These are phyloP conservation scores for Linyphia triangularis DNA, from an alignment of 2,888 invertebrate species.

Conservation along the genomic window DNA sequence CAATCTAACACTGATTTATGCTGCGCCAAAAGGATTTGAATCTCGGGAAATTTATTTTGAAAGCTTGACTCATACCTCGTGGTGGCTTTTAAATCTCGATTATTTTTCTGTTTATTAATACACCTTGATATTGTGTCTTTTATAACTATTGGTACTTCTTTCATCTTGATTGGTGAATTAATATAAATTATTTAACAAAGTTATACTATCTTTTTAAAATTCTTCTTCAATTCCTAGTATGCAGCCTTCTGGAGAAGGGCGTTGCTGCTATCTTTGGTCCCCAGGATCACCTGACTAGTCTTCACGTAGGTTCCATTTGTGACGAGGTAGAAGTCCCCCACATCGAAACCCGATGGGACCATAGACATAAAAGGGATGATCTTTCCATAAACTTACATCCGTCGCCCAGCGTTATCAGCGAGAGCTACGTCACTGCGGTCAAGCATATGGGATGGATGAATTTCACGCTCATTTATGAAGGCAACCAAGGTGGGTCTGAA, in stretches of 20 bases:
- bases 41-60: too few relatives aligned
- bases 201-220: not conserved
- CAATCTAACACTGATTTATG: too few relatives aligned
- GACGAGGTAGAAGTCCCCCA: conserved; percentile 92
- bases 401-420: conserved; percentile 87
- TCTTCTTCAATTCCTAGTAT: conserved; percentile 85
- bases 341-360: conserved; percentile 89
- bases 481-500: conserved; percentile 85
- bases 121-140: not conserved
- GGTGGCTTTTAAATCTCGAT: too few relatives aligned
- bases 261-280: conserved; percentile 92
- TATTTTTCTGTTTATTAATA: too few relatives aligned
- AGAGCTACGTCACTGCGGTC: conserved; percentile 86
- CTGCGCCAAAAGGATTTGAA: too few relatives aligned
- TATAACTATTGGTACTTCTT: not conserved
- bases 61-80: too few relatives aligned
- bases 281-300: conserved; percentile 83
- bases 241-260: conserved; percentile 88
- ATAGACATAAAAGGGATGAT: conserved; percentile 85
- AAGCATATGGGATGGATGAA: conserved; percentile 88
- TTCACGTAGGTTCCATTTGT: conserved; percentile 90
- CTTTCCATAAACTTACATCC: conserved; percentile 92
- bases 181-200: not conserved
- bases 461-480: conserved; percentile 92
- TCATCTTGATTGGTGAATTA: not conserved